Base-by-base conservation (phyloP, 2,888 invertebrate species). In the Thymelicus sylvestris region DNA sequence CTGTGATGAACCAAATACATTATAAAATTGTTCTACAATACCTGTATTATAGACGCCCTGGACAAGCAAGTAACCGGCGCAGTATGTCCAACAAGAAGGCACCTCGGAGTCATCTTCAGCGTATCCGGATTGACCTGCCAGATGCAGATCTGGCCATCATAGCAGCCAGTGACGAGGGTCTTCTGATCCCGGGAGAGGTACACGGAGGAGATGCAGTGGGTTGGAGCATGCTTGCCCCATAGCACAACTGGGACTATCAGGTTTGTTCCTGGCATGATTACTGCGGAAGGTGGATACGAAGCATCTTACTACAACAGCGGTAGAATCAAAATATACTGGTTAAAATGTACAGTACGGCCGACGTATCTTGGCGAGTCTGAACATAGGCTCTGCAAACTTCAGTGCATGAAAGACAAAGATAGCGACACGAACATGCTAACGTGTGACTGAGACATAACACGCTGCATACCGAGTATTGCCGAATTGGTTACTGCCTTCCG, bases 61-160 rank as follows among this genome's bases (percentile, higher is more conserved):
- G 98, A 97, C 76, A 99, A 94, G 83, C 98, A 98, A 66, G 98
- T 93, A 76, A 99, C 97, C 0, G 98, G 97, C n/a, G 98, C 97
- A 0, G 98, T 97, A 81, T 99, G 99, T 0, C 99, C 99, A 62
- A 99, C 98, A 65, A 95, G 93, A 78, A 99, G 94, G 89, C 98
- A 98, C 72, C 98, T 95, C 0, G 99, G 99, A 10, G 96, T 97
- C 96, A 99, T 97, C 95, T 97, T 96, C 74, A 98, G 86, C 0
- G 96, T 96, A 76, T 96, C 96, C 0, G 97, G 97, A 78, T 98
- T 96, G 48, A 87, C 88, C 83, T 94, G 95, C 99, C 99, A 99
- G 66, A 99, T 95, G 85, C 98, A 98, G 79, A 99, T 98, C 90
- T 99, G 99, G 7, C 99, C 99, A 93, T 99, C 99, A 83, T 99